Percentiles rank a stretch among this genome's conserved stretches.
These are phyloP conservation scores for Polyodon spathula DNA, from an alignment of 2,113 vertebrate genomes.

Conservation along the genomic window DNA sequence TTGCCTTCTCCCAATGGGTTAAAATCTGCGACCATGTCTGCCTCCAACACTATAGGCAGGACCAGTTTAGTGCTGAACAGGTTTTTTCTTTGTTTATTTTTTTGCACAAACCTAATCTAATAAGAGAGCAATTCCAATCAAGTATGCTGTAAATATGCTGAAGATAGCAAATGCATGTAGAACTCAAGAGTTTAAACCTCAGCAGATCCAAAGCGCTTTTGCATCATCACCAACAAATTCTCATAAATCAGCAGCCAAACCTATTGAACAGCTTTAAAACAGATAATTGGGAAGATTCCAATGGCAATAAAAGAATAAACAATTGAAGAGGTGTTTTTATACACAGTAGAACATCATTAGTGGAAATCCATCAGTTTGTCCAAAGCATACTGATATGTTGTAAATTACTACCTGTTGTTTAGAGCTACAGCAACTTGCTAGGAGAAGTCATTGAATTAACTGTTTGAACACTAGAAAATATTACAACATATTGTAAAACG, in stretches of 20 bases:
- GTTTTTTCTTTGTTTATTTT: background rate
- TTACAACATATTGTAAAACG: too few species aligned
- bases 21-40: background rate
- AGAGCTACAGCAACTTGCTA: background rate
- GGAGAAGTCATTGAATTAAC: background rate
- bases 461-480: too few species aligned
- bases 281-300: background rate
- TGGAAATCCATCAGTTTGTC: constrained; percentile 3
- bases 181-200: background rate
- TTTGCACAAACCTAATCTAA: background rate
- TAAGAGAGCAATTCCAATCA: background rate
- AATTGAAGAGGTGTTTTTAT: background rate
- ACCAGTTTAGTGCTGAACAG: background rate
- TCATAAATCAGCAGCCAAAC: background rate
- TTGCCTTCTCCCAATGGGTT: background rate
- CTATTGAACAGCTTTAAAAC: constrained; percentile 1
- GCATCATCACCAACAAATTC: background rate
- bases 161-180: background rate
- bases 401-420: background rate
- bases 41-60: background rate
- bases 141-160: background rate
- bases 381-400: background rate
- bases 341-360: constrained; percentile 3
- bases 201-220: background rate
- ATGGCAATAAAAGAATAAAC: constrained; percentile 3